A percentile compares a stretch with the other conserved stretches of the same genome.
These are phyloP conservation scores for Lepidurus packardi DNA, from an alignment of 1,140 invertebrate genomes.

Conservation along the genomic window DNA sequence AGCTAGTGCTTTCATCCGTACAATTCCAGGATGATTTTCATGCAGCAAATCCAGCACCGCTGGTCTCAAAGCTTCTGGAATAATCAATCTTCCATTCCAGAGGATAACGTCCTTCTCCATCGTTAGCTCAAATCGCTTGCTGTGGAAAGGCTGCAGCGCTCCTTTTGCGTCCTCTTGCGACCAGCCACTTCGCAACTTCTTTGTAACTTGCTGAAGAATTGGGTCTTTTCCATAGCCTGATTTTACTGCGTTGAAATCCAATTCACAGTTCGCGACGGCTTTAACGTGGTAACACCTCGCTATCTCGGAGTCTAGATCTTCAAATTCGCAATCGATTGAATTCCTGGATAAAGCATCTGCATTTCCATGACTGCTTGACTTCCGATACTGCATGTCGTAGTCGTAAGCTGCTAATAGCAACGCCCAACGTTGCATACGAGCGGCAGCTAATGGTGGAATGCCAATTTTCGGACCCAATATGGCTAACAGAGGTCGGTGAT, in stretches of 20 bases:
- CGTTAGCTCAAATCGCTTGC: constrained; percentile 29
- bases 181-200: constrained; percentile 33
- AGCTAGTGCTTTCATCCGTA: constrained; percentile 42
- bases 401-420: constrained; percentile 42
- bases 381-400: constrained; percentile 42
- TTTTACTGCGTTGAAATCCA: not conserved
- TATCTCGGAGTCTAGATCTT: not conserved
- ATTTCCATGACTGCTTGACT: constrained; percentile 37
- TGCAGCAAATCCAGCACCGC: constrained; percentile 46
- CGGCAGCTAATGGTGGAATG: constrained; percentile 42
- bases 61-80: constrained; percentile 32
- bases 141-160: constrained; percentile 26
- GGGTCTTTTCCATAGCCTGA: not conserved
- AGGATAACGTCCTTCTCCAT: constrained; percentile 27
- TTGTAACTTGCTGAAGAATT: constrained; percentile 25
- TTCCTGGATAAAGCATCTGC: constrained; percentile 42
- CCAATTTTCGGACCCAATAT: constrained; percentile 43
- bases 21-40: constrained; percentile 49
- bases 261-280: not conserved
- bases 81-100: constrained; percentile 22
- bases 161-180: constrained; percentile 12
- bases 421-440: constrained; percentile 41
- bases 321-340: not conserved
- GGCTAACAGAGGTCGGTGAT: constrained; percentile 46
- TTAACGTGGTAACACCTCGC: constrained; percentile 20